Percentiles rank a stretch among this genome's conserved stretches.
Conservation (phyloP, 1,140 invertebrate species). For the Neodiprion virginianus region DNA sequence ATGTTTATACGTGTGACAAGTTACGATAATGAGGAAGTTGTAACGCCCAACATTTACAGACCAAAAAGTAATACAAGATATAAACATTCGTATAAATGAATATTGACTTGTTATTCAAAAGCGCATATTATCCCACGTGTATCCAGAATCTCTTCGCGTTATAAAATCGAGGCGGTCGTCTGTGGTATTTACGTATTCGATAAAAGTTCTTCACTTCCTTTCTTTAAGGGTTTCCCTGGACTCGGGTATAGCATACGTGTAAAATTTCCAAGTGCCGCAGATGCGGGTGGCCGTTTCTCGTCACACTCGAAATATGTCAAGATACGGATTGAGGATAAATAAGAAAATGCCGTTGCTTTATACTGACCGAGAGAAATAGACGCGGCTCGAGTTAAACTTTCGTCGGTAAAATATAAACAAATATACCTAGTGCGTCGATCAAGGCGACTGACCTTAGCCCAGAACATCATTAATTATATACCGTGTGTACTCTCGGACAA, state of each 20-base stretch:
- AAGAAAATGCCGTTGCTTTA: too few species aligned
- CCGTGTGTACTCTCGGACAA: too few species aligned
- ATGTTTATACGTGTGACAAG: too few species aligned
- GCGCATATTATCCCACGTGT: not conserved
- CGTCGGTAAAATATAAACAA: not conserved
- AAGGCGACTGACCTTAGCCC: not conserved
- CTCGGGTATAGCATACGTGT: too few species aligned
- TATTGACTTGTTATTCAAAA: not conserved
- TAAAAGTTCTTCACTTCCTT: not conserved
- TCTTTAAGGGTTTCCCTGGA: not conserved
- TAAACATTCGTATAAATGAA: not conserved
- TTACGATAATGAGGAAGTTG: too few species aligned
- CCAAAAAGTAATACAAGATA: too few species aligned
- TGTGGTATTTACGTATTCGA: not conserved
- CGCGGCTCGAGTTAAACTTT: conserved; percentile 26
- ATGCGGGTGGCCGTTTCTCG: too few species aligned
- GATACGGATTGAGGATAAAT: too few species aligned
- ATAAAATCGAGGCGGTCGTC: not conserved
- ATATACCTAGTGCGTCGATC: not conserved
- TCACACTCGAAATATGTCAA: too few species aligned
- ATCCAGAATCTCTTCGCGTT: not conserved
- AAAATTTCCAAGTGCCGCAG: too few species aligned
- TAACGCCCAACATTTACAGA: too few species aligned
- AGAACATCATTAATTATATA: not conserved
- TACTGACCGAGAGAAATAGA: conserved; percentile 14